These are phyloP conservation scores for Ips nitidus DNA, from an alignment of 1,140 invertebrate species.

Conservation along the genomic window DNA sequence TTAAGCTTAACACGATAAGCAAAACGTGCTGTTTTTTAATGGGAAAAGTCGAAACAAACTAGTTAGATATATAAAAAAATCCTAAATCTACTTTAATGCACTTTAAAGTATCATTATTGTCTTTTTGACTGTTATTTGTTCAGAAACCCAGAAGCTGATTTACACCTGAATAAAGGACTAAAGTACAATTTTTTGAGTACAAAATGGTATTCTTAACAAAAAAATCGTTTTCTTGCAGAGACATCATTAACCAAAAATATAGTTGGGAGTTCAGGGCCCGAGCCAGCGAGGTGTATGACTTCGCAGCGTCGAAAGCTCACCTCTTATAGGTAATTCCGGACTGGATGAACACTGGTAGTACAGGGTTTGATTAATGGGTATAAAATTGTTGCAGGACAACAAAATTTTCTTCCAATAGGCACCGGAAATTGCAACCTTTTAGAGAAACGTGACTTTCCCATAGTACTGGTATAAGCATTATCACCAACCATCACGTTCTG, in stretches of 20 bases:
- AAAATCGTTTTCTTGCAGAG: conserved; percentile 42
- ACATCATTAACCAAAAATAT: conserved; percentile 54
- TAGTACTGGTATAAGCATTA: conserved; percentile 42
- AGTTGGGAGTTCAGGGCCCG: conserved; percentile 58
- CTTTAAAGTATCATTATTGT: no score
- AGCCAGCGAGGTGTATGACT: conserved; percentile 63
- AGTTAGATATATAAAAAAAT: no score
- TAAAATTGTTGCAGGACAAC: conserved; percentile 71
- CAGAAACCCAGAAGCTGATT: no score
- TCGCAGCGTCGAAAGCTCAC: conserved; percentile 52
- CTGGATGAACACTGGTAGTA: background rate
- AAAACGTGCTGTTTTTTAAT: no score
- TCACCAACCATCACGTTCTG: conserved; percentile 31
- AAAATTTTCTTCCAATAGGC: conserved; percentile 94
- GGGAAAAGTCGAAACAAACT: no score
- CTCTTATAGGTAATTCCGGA: conserved; percentile 48
- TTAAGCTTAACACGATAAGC: no score
- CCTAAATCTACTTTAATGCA: no score
- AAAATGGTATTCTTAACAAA: no score
- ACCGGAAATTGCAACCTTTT: conserved; percentile 91
- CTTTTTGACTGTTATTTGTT: no score
- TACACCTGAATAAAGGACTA: no score
- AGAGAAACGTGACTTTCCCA: conserved; percentile 85
- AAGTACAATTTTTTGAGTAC: no score
- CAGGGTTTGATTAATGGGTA: background rate